phyloP scores from a whole-genome alignment of 1,140 invertebrate genomes.

The Oreohelix idahoensis region DNA sequence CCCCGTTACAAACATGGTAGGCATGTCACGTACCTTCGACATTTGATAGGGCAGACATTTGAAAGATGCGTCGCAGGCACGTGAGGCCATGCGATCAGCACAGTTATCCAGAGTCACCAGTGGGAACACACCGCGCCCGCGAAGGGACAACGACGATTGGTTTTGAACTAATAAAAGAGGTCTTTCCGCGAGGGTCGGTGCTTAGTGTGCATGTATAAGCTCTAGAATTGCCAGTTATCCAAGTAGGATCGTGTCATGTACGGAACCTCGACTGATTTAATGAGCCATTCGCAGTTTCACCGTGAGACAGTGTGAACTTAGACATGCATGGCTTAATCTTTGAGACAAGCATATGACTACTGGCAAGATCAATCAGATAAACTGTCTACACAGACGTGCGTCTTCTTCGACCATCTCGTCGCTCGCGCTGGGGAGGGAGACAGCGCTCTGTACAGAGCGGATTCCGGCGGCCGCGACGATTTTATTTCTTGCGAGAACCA shows the following conservation, averaged over 20 bases:
- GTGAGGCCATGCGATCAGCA: constrained; percentile 54
- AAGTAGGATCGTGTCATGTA: constrained; percentile 80
- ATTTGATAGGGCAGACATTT: constrained; percentile 84
- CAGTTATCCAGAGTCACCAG: constrained; percentile 88
- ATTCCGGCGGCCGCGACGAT: too few relatives aligned
- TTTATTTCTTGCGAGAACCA: too few relatives aligned
- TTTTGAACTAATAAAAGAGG: constrained; percentile 80
- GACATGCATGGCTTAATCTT: constrained; percentile 79
- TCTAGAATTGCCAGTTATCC: constrained; percentile 92
- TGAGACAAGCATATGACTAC: constrained; percentile 78
- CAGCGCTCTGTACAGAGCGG: too few relatives aligned
- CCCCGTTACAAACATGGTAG: constrained; percentile 81
- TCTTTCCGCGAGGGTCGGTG: constrained; percentile 70
- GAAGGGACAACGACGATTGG: constrained; percentile 62
- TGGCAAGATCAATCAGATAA: constrained; percentile 76
- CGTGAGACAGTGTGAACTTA: constrained; percentile 79
- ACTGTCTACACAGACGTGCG: background rate
- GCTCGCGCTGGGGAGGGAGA: too few relatives aligned
- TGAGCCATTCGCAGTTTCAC: constrained; percentile 87
- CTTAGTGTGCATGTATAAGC: constrained; percentile 70
- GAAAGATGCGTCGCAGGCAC: constrained; percentile 79
- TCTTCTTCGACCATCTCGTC: too few relatives aligned
- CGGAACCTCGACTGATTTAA: constrained; percentile 84
- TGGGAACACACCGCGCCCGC: background rate
- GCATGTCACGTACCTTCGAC: constrained; percentile 86